Conservation (phyloP, 2,797 vertebrate species). For the Parauchenoglanis ngamensis region DNA sequence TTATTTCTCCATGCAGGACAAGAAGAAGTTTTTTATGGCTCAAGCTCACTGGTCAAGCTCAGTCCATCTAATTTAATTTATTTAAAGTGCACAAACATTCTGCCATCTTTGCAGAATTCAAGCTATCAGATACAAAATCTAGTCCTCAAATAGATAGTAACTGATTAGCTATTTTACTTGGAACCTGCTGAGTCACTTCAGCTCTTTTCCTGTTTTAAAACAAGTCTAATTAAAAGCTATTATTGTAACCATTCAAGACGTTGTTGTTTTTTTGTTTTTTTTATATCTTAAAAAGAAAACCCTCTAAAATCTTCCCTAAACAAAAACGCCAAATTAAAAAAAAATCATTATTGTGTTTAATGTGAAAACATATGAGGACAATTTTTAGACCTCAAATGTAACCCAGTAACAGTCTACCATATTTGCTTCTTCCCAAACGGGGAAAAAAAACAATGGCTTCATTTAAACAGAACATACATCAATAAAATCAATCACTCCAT, state of each 20-base stretch:
- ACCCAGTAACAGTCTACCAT: background rate
- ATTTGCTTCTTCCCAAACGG: background rate
- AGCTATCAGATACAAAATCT: background rate
- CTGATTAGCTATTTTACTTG: background rate
- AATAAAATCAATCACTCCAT: background rate
- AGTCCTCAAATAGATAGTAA: background rate
- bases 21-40: background rate
- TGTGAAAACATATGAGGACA: background rate
- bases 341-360: background rate
- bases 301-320: no score
- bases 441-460: background rate
- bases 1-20: background rate
- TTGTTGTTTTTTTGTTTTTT: no score
- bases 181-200: background rate
- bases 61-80: background rate
- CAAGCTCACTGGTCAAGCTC: background rate
- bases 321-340: no score
- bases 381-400: background rate
- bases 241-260: background rate
- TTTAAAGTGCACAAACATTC: background rate
- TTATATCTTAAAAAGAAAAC: background rate
- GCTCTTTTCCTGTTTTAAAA: background rate
- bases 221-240: background rate
- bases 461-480: background rate
- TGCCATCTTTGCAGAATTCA: background rate